Evolutionary conservation across 2,797 vertebrate species (phyloP), one percentile per base, ranked within the genome.

Genomic region (Lycodopsis pacificus): DNA sequence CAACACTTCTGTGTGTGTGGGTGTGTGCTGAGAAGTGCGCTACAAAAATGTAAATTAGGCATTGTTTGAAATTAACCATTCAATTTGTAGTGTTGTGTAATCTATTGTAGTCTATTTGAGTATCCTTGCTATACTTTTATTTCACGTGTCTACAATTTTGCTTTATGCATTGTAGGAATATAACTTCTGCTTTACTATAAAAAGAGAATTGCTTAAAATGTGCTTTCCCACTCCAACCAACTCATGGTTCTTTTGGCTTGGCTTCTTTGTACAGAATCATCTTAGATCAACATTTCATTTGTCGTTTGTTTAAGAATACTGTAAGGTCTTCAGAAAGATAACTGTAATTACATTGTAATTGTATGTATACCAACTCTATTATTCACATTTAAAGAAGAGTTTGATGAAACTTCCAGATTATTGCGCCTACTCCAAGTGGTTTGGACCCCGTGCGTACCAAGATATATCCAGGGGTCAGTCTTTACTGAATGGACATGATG

Each of bases 261-360:
- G 89, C 93, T 94, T 93, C 88, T 94, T 94, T 94, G 93, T 94
- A 94, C 87, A 94, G 91, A 93, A 90, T 91, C 91, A 88, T 91
- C 74, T 81, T 93, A 92, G 89, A 88, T 78, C 83, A 86, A 88
- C 90, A 91, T 91, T 92, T 93, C 66, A 89, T 93, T 94, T 92
- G 89, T 92, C 30, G 69, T 93, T 95, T 93, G 91, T 93, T 92
- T 85, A 92, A 91, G 77, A 89, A 94, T 84, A 90, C 85, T 92
- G 85, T 93, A 90, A 87, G 88, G 73, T 89, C 85, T 82, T 79
- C 74, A 19, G 91, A 91, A 77, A 88, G 84, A 91, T 87, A 80
- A 82, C 79, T 91, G 90, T 94, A 93, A 92, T 86, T 88, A 92
- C 86, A 90, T 86, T 86, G 85, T 91, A 91, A 89, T 80, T 92